phyloP scores from a whole-genome alignment of 2,113 vertebrate species.

The Festucalex cinctus region DNA sequence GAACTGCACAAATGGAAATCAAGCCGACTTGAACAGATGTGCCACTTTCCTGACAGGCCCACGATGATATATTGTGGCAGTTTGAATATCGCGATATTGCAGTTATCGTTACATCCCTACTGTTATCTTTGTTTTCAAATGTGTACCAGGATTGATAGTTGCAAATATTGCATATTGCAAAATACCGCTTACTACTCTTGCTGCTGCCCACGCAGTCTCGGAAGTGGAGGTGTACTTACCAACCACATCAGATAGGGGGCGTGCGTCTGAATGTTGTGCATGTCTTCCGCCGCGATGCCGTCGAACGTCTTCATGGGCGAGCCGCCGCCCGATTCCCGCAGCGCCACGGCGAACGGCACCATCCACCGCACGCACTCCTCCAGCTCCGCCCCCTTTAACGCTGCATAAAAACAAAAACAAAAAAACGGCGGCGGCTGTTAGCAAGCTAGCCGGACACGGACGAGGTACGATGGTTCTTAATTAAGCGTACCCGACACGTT shows the following conservation, averaged over 20 bases:
- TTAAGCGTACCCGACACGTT: conserved; percentile 83
- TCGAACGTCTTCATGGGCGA: conserved; percentile 81
- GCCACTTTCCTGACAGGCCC: too few relatives aligned
- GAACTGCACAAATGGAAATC: too few relatives aligned
- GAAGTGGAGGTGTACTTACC: conserved; percentile 67
- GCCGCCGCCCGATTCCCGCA: conserved; percentile 80
- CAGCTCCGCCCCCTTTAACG: conserved; percentile 83
- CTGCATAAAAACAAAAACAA: conserved; percentile 68
- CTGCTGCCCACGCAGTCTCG: not conserved
- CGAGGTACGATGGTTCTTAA: rapidly evolving
- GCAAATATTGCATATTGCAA: too few relatives aligned
- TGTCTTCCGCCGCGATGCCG: conserved; percentile 80
- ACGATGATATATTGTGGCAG: too few relatives aligned
- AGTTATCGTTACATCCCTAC: too few relatives aligned
- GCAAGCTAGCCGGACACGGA: not conserved
- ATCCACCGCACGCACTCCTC: conserved; percentile 91
- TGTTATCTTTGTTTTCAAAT: too few relatives aligned
- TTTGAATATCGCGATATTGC: too few relatives aligned
- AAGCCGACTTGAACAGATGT: too few relatives aligned
- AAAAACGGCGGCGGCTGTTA: not conserved
- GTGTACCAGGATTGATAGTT: too few relatives aligned
- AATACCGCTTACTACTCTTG: too few relatives aligned
- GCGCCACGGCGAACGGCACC: conserved; percentile 88
- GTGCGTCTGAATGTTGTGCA: conserved; percentile 94
- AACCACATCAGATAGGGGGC: conserved; percentile 83